Conservation (phyloP, 2,888 invertebrate species). For the Drosophila gaucha region DNA sequence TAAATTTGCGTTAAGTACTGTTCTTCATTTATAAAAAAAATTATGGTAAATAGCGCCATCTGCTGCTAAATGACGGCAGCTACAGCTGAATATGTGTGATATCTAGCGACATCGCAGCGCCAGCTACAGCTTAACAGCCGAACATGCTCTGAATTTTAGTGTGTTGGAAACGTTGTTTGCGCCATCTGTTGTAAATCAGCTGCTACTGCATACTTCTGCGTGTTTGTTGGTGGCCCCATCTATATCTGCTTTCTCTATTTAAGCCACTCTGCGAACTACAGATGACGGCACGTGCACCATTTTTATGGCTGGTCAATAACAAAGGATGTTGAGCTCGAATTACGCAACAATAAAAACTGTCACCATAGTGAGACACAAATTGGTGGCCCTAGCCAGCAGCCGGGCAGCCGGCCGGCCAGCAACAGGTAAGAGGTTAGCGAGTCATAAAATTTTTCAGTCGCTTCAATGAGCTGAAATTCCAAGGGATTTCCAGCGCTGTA, state of each 20-base stretch:
- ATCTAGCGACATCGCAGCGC: too few species aligned
- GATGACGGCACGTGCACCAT: constrained; percentile 31
- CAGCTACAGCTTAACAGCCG: too few species aligned
- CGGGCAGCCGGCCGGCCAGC: not conserved
- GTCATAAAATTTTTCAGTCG: constrained; percentile 6
- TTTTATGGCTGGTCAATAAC: not conserved
- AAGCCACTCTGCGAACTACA: constrained; percentile 4
- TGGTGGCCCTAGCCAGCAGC: not conserved
- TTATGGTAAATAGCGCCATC: too few species aligned
- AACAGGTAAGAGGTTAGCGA: constrained; percentile 10
- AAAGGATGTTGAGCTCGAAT: constrained; percentile 26
- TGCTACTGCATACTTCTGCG: not conserved
- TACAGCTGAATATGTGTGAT: too few species aligned
- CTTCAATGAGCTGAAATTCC: constrained; percentile 66
- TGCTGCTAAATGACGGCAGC: too few species aligned
- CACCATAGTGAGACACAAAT: constrained; percentile 1
- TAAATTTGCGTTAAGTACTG: too few species aligned
- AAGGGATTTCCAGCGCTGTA: constrained; percentile 58
- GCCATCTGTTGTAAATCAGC: not conserved
- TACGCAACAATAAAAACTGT: constrained; percentile 69
- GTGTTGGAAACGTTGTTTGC: too few species aligned
- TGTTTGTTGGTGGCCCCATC: not conserved
- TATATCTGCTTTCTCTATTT: not conserved
- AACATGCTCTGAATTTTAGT: too few species aligned
- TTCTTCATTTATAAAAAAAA: too few species aligned